phyloP scores from a whole-genome alignment of 1,140 invertebrate species.

The Leptonema lineaticorne region DNA sequence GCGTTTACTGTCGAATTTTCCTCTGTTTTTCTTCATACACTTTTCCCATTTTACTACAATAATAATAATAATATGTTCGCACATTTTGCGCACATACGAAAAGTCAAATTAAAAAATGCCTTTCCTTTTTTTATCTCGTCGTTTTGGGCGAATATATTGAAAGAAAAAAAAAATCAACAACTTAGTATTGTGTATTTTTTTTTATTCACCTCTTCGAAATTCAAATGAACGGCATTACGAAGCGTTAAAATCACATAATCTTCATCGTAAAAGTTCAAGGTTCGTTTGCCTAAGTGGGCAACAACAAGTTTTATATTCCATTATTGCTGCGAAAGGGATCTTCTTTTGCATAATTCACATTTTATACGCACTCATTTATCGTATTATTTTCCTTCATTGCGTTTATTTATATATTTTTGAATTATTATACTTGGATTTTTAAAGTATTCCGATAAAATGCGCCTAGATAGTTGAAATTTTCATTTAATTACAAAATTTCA shows the following conservation, averaged over 20 bases:
- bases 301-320: neutral
- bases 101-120: too few relatives aligned
- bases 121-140: too few relatives aligned
- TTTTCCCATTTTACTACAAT: too few relatives aligned
- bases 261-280: constrained; percentile 8
- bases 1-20: too few relatives aligned
- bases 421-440: neutral
- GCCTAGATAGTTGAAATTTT: too few relatives aligned
- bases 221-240: constrained; percentile 12
- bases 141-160: too few relatives aligned
- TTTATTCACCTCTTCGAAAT: neutral
- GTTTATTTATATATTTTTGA: neutral
- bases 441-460: neutral
- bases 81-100: too few relatives aligned
- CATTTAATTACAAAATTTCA: too few relatives aligned
- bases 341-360: constrained; percentile 6
- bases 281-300: constrained; percentile 5
- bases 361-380: constrained; percentile 17
- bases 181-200: neutral
- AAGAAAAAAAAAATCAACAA: neutral
- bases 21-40: too few relatives aligned
- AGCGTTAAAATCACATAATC: constrained; percentile 7
- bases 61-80: too few relatives aligned
- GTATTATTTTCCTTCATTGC: neutral
- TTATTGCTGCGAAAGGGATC: constrained; percentile 15